Evolutionary conservation across 2,888 invertebrate species (phyloP).

Genomic region (Phaedon cochleariae): DNA sequence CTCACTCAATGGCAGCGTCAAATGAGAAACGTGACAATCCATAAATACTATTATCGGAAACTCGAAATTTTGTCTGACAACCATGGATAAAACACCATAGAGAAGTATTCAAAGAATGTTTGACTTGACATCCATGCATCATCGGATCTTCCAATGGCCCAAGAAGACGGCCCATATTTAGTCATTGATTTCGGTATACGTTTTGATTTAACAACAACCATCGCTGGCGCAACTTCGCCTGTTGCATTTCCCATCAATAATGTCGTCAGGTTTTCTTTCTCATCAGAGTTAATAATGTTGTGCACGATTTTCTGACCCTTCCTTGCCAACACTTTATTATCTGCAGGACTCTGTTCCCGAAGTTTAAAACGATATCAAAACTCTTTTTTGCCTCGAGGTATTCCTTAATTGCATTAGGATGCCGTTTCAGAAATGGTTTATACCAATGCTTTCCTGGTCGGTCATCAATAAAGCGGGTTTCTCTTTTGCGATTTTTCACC

Average conservation of each 20-base stretch:
- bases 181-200: constrained; percentile 14
- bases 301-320: constrained; percentile 17
- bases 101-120: constrained; percentile 27
- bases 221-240: constrained; percentile 27
- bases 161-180: neutral
- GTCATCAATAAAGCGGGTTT: constrained; percentile 48
- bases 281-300: constrained; percentile 28
- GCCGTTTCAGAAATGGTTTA: constrained; percentile 49
- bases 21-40: constrained; percentile 31
- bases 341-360: neutral
- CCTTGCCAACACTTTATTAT: neutral
- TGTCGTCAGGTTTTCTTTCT: constrained; percentile 37
- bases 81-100: constrained; percentile 26
- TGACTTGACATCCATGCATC: constrained; percentile 27
- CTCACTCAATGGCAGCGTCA: constrained; percentile 26
- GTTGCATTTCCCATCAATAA: constrained; percentile 48
- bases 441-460: constrained; percentile 54
- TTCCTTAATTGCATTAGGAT: constrained; percentile 37
- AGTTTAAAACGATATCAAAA: too few species aligned
- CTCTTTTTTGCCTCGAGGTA: constrained; percentile 11
- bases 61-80: constrained; percentile 3
- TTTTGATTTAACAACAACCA: constrained; percentile 15
- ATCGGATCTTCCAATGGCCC: constrained; percentile 23
- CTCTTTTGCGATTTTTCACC: constrained; percentile 33
- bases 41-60: constrained; percentile 28